These are phyloP conservation scores for Antheraea assamensis DNA, from an alignment of 2,888 invertebrate genomes.

Conservation along the genomic window DNA sequence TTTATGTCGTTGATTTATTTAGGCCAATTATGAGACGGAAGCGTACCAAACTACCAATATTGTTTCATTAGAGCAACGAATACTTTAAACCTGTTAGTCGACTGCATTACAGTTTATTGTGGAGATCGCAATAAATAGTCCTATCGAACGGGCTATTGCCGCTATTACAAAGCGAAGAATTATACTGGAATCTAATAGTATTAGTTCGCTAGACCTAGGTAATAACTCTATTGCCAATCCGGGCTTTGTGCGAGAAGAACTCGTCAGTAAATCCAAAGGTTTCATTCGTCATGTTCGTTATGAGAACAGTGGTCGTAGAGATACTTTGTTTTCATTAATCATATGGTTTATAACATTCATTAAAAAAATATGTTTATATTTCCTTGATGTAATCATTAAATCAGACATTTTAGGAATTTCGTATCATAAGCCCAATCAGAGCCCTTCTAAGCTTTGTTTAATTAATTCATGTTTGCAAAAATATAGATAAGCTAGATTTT, in stretches of 20 bases:
- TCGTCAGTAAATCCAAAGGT: background rate
- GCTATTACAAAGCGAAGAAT: conserved; percentile 24
- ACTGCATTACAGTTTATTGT: conserved; percentile 44
- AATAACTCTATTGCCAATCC: conserved; percentile 21
- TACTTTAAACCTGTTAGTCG: conserved; percentile 46
- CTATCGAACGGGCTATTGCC: conserved; percentile 35
- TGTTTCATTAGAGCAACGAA: conserved; percentile 34
- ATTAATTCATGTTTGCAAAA: too few relatives aligned
- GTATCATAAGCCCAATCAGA: too few relatives aligned
- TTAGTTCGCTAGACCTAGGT: conserved; percentile 20
- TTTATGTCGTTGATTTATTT: conserved; percentile 33
- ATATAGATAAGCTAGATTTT: too few relatives aligned
- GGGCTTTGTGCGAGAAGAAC: conserved; percentile 9
- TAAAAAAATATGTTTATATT: too few relatives aligned
- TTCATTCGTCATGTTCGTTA: background rate
- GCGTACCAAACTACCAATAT: conserved; percentile 33
- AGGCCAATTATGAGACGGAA: conserved; percentile 39
- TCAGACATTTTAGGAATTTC: too few relatives aligned
- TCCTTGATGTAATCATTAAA: too few relatives aligned
- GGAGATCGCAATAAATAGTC: conserved; percentile 39
- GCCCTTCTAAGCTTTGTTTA: too few relatives aligned
- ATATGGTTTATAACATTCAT: background rate
- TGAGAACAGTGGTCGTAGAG: background rate
- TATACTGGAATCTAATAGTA: conserved; percentile 32
- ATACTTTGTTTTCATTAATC: background rate